Base-by-base conservation (phyloP, 1,140 invertebrate species). In the Drosophila punjabiensis region DNA sequence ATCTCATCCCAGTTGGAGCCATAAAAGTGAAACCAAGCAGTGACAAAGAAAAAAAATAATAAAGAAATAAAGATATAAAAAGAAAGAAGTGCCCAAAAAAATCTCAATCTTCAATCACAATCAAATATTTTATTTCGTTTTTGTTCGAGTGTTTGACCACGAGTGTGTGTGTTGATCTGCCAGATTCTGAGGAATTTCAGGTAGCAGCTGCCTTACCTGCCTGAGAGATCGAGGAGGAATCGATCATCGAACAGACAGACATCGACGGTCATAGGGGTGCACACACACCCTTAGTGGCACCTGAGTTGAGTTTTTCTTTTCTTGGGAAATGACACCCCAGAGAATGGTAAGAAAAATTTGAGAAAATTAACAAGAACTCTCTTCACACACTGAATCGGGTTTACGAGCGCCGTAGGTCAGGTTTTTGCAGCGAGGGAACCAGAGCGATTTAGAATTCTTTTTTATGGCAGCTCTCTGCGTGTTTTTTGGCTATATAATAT, bases 261-360 rank as follows among this genome's bases (percentile, higher is more conserved):
- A 55, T 61, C 32, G 24, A 24, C 24, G 24, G 32, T 3, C 18
- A 28, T n/a, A 10, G n/a, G 43, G 50, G 60, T 78, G 67, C n/a
- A 16, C 32, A 16, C 32, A 55, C 32, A 41, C 55, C 9, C 55
- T 4, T 0, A 41, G 55, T 55, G 14, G 50, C 60, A 67, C 74
- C 71, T 69, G 24, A 24, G 24, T 24, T 24, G 30, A 65, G 68
- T 45, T 83, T 63, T 84, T 84, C 50, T 83, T 63, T 84, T 84
- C 50, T 77, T 56, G 60, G 73, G 61, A 84, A 84, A n/a, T 63
- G 14, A 32, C 30, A 32, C 13, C 13, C 32, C 59, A 43, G 28
- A 70, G 16, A 81, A 74, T 82, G 80, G 52, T 84, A 65, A 66
- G 73, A 70, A 76, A n/a, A 70, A 47, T 60, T 78, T 47, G 47